These are phyloP conservation scores for Furcifer pardalis DNA, from an alignment of 2,797 vertebrate species.

Conservation along the genomic window DNA sequence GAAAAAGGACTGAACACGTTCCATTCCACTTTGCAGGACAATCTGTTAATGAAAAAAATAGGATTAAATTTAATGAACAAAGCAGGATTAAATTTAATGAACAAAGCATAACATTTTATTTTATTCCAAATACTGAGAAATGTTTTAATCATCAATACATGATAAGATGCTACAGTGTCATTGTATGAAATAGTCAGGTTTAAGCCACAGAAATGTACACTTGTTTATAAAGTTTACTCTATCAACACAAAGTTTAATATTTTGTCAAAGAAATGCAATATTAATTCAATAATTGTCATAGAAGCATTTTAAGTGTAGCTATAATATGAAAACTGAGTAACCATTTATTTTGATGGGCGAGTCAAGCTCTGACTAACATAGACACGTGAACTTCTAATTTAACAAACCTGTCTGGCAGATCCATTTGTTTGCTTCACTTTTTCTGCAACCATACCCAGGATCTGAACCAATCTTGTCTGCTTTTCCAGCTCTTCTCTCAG, in stretches of 20 bases:
- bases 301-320: not conserved
- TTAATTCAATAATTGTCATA: not conserved
- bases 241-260: not conserved
- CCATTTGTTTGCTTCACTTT: conserved; percentile 90
- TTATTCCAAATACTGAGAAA: not conserved
- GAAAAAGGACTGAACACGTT: conserved; percentile 91
- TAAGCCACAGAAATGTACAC: not conserved
- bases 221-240: not conserved
- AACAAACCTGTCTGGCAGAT: conserved; percentile 88
- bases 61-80: conserved; percentile 17
- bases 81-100: not conserved
- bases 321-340: not conserved
- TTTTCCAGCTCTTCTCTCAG: conserved; percentile 91
- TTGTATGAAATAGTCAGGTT: not conserved
- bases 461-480: conserved; percentile 88
- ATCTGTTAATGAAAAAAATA: conserved; percentile 62
- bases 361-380: not conserved
- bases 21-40: conserved; percentile 91
- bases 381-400: not conserved
- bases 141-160: not conserved
- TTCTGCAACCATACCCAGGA: conserved; percentile 92
- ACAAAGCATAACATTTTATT: no score
- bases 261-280: not conserved
- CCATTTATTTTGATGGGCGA: not conserved
- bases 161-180: not conserved